phyloP scores from a whole-genome alignment of 1,140 invertebrate genomes.

The Platyscapa corneri region DNA sequence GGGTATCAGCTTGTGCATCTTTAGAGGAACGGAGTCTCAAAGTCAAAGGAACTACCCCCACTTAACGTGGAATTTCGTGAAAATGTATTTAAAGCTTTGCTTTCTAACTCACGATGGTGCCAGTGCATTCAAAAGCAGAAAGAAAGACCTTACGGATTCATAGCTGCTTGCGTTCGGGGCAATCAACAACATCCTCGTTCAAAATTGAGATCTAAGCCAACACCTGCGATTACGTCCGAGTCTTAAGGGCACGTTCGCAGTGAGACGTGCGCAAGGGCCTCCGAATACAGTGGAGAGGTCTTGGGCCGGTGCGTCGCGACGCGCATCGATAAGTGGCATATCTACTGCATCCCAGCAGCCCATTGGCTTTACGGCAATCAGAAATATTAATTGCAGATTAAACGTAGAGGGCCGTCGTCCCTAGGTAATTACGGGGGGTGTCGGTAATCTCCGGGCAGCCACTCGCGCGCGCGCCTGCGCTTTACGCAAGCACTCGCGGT shows the following conservation, averaged over 20 bases:
- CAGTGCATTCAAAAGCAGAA: too few species aligned
- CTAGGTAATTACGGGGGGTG: conserved; percentile 67
- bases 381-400: conserved; percentile 74
- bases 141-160: too few species aligned
- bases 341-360: neutral
- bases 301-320: neutral
- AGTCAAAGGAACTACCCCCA: too few species aligned
- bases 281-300: neutral
- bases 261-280: neutral
- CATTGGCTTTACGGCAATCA: conserved; percentile 69
- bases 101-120: too few species aligned
- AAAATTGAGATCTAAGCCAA: neutral
- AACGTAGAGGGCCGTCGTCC: conserved; percentile 60
- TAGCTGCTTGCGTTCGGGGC: neutral
- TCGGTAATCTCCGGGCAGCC: conserved; percentile 69
- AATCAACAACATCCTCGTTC: neutral
- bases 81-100: too few species aligned
- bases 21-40: too few species aligned
- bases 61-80: too few species aligned
- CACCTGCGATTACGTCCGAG: neutral
- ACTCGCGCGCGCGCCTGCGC: conserved; percentile 54
- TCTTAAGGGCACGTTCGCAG: neutral
- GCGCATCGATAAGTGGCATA: conserved; percentile 70
- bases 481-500: neutral
- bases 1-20: too few species aligned